Evolutionary conservation across 2,113 vertebrate genomes (phyloP).

Genomic region (Toxotes jaculatrix): DNA sequence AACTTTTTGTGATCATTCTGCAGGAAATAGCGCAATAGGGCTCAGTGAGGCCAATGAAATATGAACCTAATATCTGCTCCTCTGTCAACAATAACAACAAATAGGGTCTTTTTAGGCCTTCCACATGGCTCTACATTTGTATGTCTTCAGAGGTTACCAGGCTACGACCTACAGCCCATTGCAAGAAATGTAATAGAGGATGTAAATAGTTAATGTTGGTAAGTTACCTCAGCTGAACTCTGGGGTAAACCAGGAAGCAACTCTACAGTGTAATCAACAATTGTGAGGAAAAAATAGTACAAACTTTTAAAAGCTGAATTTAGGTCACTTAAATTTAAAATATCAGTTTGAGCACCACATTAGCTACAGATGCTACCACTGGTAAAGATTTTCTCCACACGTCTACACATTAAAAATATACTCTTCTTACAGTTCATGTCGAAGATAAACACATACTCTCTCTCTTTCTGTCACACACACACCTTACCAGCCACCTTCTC

Average conservation of each 20-base stretch:
- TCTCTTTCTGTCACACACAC: slow-evolving; percentile 8
- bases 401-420: too few species aligned
- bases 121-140: neutral
- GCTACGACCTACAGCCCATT: neutral
- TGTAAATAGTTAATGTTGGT: neutral
- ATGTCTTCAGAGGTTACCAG: neutral
- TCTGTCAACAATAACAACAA: neutral
- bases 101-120: neutral
- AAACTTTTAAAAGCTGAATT: too few species aligned
- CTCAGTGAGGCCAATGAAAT: neutral
- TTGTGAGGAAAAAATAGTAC: neutral
- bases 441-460: neutral
- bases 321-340: too few species aligned
- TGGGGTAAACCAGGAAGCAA: neutral
- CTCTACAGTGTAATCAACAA: neutral
- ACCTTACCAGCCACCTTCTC: slow-evolving; percentile 49
- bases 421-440: too few species aligned
- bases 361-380: too few species aligned
- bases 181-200: neutral
- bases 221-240: neutral
- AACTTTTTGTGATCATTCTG: neutral
- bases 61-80: neutral
- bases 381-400: too few species aligned
- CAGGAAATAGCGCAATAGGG: neutral
- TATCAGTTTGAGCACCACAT: too few species aligned